phyloP scores from a whole-genome alignment of 2,888 invertebrate genomes.

The Cantharis rustica region DNA sequence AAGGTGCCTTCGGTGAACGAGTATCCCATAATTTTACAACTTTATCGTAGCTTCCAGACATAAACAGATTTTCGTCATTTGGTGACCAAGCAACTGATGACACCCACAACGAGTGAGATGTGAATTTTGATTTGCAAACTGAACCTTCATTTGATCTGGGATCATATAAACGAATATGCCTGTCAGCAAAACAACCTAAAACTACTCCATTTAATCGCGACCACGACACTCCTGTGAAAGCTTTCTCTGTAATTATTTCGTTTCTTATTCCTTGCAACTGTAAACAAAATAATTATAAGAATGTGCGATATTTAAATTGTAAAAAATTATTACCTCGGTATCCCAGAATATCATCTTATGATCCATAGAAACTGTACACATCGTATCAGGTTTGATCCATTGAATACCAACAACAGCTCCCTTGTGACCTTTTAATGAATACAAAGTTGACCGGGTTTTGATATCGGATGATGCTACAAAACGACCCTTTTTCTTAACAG shows the following conservation, averaged over 20 bases:
- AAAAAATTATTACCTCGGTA: slow-evolving; percentile 60
- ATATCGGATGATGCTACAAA: slow-evolving; percentile 31
- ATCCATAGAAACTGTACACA: slow-evolving; percentile 93
- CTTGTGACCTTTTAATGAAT: slow-evolving; percentile 90
- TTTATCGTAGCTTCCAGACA: slow-evolving; percentile 92
- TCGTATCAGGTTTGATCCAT: slow-evolving; percentile 80
- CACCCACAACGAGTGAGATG: slow-evolving; percentile 91
- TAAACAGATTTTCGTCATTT: slow-evolving; percentile 79
- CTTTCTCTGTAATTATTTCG: slow-evolving; percentile 86
- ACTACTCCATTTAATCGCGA: slow-evolving; percentile 76
- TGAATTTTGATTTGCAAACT: slow-evolving; percentile 85
- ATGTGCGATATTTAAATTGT: neutral
- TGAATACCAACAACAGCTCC: slow-evolving; percentile 85
- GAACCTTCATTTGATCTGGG: slow-evolving; percentile 86
- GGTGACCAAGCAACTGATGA: slow-evolving; percentile 89
- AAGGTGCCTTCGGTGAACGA: slow-evolving; percentile 86
- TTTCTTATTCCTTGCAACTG: slow-evolving; percentile 77
- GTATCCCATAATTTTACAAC: slow-evolving; percentile 95
- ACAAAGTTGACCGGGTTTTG: slow-evolving; percentile 70
- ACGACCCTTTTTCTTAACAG: slow-evolving; percentile 47
- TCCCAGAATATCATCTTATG: slow-evolving; percentile 96
- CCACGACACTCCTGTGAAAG: slow-evolving; percentile 85
- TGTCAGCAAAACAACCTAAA: slow-evolving; percentile 88
- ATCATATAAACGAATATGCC: slow-evolving; percentile 90
- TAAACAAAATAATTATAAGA: slow-evolving; percentile 5